These are phyloP conservation scores for Fulica atra DNA, from an alignment of 2,113 vertebrate species.

Conservation along the genomic window DNA sequence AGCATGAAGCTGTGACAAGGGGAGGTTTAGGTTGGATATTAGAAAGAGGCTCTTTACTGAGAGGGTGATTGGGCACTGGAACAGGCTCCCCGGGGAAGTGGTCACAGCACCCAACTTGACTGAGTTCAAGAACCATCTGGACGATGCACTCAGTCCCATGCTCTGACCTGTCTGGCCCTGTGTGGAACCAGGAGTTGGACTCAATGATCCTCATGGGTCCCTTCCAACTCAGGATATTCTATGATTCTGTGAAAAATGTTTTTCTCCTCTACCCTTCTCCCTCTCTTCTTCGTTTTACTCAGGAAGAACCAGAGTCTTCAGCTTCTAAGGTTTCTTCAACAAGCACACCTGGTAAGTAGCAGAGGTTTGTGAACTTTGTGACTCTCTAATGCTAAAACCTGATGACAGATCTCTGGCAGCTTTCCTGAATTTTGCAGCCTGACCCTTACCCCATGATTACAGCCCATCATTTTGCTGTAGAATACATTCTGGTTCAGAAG, in stretches of 20 bases:
- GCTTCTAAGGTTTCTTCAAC: conserved; percentile 89
- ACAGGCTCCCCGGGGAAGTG: too few relatives aligned
- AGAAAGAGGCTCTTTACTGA: too few relatives aligned
- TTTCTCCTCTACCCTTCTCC: neutral
- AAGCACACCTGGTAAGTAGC: conserved; percentile 92
- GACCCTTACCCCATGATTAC: neutral
- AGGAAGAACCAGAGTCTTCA: conserved; percentile 91
- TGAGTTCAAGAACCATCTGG: too few relatives aligned
- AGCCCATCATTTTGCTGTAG: neutral
- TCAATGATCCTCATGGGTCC: too few relatives aligned
- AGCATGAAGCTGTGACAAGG: too few relatives aligned
- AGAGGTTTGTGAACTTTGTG: neutral
- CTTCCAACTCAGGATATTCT: too few relatives aligned
- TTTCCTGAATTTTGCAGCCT: neutral
- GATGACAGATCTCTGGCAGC: neutral
- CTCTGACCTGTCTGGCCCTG: too few relatives aligned
- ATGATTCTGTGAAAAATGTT: neutral
- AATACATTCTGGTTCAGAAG: neutral
- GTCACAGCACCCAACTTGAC: too few relatives aligned
- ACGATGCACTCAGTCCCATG: too few relatives aligned
- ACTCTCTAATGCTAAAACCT: neutral
- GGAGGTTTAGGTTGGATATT: too few relatives aligned
- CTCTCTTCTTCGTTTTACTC: conserved; percentile 7
- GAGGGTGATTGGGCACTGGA: too few relatives aligned
- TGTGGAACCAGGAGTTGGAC: too few relatives aligned